These are phyloP conservation scores for Cryptocheilus praepositus DNA, from an alignment of 2,888 invertebrate genomes.

Conservation along the genomic window DNA sequence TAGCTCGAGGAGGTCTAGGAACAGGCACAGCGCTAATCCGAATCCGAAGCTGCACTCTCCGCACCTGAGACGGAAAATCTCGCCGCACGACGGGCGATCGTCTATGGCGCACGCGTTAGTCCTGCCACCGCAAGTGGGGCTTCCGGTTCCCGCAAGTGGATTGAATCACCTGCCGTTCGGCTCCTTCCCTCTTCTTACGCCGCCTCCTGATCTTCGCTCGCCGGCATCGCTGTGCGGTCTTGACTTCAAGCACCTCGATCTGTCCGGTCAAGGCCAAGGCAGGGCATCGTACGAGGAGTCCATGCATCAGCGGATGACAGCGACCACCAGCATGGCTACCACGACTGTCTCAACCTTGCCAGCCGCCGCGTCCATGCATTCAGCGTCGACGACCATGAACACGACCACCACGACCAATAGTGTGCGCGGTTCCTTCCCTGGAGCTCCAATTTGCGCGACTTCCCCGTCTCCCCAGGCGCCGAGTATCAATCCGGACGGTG, in stretches of 20 bases:
- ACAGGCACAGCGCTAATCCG: slow-evolving; percentile 98
- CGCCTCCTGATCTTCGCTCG: slow-evolving; percentile 82
- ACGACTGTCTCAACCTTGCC: slow-evolving; percentile 19
- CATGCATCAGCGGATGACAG: slow-evolving; percentile 79
- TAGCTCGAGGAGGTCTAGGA: slow-evolving; percentile 95
- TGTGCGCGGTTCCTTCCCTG: slow-evolving; percentile 47
- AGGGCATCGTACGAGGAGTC: slow-evolving; percentile 73
- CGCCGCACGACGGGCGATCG: slow-evolving; percentile 94
- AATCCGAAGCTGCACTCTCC: slow-evolving; percentile 98
- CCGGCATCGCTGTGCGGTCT: slow-evolving; percentile 76
- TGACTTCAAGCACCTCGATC: slow-evolving; percentile 82
- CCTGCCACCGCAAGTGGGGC: slow-evolving; percentile 83
- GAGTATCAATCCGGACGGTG: slow-evolving; percentile 64
- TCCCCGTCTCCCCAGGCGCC: slow-evolving; percentile 64
- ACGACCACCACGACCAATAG: slow-evolving; percentile 75
- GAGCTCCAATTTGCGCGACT: slow-evolving; percentile 46
- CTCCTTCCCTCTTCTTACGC: slow-evolving; percentile 86
- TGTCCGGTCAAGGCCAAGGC: slow-evolving; percentile 75
- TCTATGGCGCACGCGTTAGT: slow-evolving; percentile 90
- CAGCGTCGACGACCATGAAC: neutral
- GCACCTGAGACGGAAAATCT: slow-evolving; percentile 93
- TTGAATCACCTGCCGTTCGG: slow-evolving; percentile 86
- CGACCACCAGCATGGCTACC: slow-evolving; percentile 73
- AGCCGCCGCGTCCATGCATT: neutral
- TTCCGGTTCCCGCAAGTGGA: slow-evolving; percentile 80